A percentile compares a stretch with the other conserved stretches of the same genome.
These are phyloP conservation scores for Atta texana DNA, from an alignment of 1,140 invertebrate species.

Conservation along the genomic window DNA sequence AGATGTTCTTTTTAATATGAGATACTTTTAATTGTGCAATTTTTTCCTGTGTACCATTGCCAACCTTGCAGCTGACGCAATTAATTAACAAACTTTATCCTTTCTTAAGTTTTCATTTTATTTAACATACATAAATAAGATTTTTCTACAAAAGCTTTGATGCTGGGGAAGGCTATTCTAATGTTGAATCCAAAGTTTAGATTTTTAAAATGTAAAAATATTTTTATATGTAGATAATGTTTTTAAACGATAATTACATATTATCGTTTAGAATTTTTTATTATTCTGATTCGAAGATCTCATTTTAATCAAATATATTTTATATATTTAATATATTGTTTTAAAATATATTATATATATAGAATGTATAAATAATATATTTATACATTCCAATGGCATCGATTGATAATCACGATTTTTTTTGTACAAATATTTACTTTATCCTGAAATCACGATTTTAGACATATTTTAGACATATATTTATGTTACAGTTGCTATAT, in stretches of 20 bases:
- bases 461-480: background rate
- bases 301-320: background rate
- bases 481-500: conserved; percentile 11
- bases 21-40: conserved; percentile 15
- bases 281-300: background rate
- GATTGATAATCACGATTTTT: background rate
- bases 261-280: background rate
- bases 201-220: background rate
- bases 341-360: too few relatives aligned
- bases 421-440: conserved; percentile 19
- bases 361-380: background rate
- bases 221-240: conserved; percentile 4
- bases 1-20: conserved; percentile 6
- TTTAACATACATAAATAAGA: conserved; percentile 53
- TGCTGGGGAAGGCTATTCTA: conserved; percentile 66
- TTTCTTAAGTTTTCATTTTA: conserved; percentile 61
- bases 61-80: conserved; percentile 65
- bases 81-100: conserved; percentile 50
- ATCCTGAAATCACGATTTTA: background rate
- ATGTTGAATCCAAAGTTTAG: conserved; percentile 31
- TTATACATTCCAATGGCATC: background rate
- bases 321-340: background rate
- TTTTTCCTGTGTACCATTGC: conserved; percentile 63
- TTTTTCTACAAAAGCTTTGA: conserved; percentile 63
- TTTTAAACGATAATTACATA: background rate